A percentile compares a stretch with the other conserved stretches of the same genome.
These are phyloP conservation scores for Ataeniobius toweri DNA, from an alignment of 2,797 vertebrate species.

Conservation along the genomic window DNA sequence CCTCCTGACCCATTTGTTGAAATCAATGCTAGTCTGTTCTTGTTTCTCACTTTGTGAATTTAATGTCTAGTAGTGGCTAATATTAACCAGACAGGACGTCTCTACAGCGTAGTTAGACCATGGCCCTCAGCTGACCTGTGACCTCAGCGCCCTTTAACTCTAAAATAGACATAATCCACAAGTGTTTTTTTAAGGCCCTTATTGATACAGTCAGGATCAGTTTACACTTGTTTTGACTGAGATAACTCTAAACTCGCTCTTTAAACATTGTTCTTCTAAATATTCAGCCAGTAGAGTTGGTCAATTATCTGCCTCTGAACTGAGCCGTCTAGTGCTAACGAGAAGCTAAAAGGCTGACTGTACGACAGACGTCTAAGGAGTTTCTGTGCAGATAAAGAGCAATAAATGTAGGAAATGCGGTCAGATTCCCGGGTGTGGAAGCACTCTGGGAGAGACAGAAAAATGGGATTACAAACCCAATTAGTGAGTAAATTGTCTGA, in stretches of 20 bases:
- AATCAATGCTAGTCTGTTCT: background rate
- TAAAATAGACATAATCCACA: background rate
- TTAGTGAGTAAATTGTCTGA: slow-evolving; percentile 50
- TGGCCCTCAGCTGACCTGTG: slow-evolving; percentile 30
- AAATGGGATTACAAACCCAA: slow-evolving; percentile 63
- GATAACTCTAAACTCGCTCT: background rate
- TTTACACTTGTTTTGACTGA: background rate
- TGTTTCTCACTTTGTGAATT: background rate
- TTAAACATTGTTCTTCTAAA: background rate
- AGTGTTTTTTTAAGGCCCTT: background rate
- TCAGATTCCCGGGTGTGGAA: slow-evolving; percentile 26
- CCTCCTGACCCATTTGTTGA: background rate
- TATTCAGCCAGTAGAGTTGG: background rate
- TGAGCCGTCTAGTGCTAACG: background rate
- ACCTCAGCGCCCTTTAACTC: slow-evolving; percentile 8
- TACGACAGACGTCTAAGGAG: background rate
- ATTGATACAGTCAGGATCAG: background rate
- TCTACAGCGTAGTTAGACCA: slow-evolving; percentile 19
- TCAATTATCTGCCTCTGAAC: background rate
- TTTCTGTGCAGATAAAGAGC: background rate
- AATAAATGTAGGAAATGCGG: slow-evolving; percentile 9
- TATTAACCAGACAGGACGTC: slow-evolving; percentile 21
- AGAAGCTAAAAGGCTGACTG: background rate
- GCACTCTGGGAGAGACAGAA: slow-evolving; percentile 27
- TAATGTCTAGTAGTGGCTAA: background rate